Percentiles rank a stretch among this genome's conserved stretches.
phyloP scores from a whole-genome alignment of 2,888 invertebrate genomes.

The Scelioninae gen. 1 region DNA sequence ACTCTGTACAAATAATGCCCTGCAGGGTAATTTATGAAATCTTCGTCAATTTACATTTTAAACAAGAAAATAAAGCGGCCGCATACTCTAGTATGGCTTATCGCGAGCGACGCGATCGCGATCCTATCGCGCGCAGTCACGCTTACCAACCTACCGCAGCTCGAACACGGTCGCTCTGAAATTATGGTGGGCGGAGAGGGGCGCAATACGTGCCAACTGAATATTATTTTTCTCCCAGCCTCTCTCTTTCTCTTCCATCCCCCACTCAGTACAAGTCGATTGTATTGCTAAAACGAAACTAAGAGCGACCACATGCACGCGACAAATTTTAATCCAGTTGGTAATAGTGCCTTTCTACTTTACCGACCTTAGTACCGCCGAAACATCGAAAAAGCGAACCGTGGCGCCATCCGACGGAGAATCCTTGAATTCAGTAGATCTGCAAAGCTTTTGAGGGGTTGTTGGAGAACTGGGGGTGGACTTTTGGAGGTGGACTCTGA shows the following conservation, averaged over 20 bases:
- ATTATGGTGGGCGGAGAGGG: conserved; percentile 73
- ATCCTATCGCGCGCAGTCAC: conserved; percentile 81
- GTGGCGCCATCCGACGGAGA: conserved; percentile 79
- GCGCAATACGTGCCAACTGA: conserved; percentile 74
- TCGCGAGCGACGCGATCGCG: conserved; percentile 78
- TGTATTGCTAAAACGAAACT: conserved; percentile 41
- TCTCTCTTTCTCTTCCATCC: conserved; percentile 8
- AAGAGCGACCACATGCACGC: too few relatives aligned
- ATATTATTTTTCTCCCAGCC: conserved; percentile 74
- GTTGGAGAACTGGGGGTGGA: conserved; percentile 67
- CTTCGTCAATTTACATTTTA: conserved; percentile 80
- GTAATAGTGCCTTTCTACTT: conserved; percentile 72
- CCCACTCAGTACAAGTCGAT: conserved; percentile 44
- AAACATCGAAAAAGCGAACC: conserved; percentile 71
- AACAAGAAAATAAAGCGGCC: conserved; percentile 80
- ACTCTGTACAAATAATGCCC: conserved; percentile 78
- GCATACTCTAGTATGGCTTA: conserved; percentile 77
- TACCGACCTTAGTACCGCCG: conserved; percentile 75
- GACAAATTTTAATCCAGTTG: conserved; percentile 65
- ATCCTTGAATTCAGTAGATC: conserved; percentile 70
- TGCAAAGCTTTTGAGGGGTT: conserved; percentile 70
- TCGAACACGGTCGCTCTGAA: conserved; percentile 77
- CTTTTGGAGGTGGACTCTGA: conserved; percentile 7
- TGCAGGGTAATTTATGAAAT: conserved; percentile 78
- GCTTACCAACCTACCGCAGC: conserved; percentile 78